Conservation (phyloP, 2,888 invertebrate genomes). For the Chrysolina americana region DNA sequence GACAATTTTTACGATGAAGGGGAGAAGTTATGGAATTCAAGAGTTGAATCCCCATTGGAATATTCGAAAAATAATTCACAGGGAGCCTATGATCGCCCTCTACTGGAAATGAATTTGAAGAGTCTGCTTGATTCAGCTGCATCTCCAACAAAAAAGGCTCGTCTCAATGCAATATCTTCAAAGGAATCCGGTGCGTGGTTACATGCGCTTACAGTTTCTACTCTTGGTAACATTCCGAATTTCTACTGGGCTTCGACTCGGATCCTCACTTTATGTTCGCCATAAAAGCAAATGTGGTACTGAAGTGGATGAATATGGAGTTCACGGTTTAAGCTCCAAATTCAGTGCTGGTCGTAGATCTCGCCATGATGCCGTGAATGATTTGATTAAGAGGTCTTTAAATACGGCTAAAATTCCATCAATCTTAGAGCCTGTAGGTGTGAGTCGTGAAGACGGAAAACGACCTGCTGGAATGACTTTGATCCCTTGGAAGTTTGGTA, state of each 20-base stretch:
- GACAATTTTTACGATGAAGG: slow-evolving; percentile 3
- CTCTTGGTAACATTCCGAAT: slow-evolving; percentile 1
- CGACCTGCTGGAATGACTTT: background rate
- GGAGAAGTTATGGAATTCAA: background rate
- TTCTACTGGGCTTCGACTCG: slow-evolving; percentile 4
- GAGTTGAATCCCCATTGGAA: background rate
- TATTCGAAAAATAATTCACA: background rate
- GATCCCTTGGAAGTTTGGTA: too few species aligned
- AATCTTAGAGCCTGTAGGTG: too few species aligned
- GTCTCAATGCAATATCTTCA: background rate
- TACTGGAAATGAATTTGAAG: background rate
- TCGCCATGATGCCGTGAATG: too few species aligned
- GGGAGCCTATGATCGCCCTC: background rate
- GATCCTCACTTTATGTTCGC: slow-evolving; percentile 8
- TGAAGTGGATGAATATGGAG: background rate
- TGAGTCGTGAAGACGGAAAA: too few species aligned
- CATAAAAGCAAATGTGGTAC: background rate
- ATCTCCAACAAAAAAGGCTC: background rate
- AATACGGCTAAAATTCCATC: too few species aligned
- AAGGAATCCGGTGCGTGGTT: slow-evolving; percentile 1
- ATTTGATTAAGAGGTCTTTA: too few species aligned
- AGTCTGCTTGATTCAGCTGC: background rate
- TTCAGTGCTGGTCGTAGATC: too few species aligned
- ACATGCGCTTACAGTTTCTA: background rate
- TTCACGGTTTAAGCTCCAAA: background rate